Evolutionary conservation across 2,113 vertebrate species (phyloP), one percentile per base, ranked within the genome.

Genomic region (Channa argus): DNA sequence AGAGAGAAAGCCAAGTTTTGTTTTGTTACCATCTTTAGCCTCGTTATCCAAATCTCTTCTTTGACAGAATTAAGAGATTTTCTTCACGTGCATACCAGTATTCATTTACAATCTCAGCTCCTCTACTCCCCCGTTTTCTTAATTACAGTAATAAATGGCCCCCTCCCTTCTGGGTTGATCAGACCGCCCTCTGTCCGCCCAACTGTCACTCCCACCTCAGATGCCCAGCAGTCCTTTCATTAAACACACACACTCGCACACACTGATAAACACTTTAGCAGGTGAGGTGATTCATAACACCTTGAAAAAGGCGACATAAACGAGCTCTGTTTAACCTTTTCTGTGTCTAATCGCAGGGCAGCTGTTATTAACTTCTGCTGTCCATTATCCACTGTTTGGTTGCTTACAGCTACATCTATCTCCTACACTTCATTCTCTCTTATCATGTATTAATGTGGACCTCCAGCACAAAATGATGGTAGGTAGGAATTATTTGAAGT

Each of bases 121-220:
- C 54, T 71, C 39, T 49, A 14, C 61, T 45, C 58, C 60, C 66
- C 75, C 37, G 0, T 43, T 79, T 86, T 45, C 71, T 78, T 92
- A 88, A 91, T 91, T 90, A 89, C 86, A 75, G 80, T 88, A 79
- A 88, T 88, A 82, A 84, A 88, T 71, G 74, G 71, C 79, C 86
- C 86, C 80, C 67, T 77, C 83, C 80, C 77, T 13, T 73, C 61
- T 77, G 83, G 70, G 78, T 61, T 71, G 83, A 74, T 81, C 77
- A 77, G 68, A 80, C 88, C 84, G 60, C 82, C 84, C 90, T 82
- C 74, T 63, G 82, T 84, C 81, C 58, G 41, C 82, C 83, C 87
- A 85, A 81, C 85, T 88, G 85, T 83, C 88, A 73, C 86, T 82
- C 82, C 80, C 60, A 58, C 81, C 69, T 46, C 86, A 85, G 80